phyloP scores from a whole-genome alignment of 2,888 invertebrate species.

The Ditula angustiorana region DNA sequence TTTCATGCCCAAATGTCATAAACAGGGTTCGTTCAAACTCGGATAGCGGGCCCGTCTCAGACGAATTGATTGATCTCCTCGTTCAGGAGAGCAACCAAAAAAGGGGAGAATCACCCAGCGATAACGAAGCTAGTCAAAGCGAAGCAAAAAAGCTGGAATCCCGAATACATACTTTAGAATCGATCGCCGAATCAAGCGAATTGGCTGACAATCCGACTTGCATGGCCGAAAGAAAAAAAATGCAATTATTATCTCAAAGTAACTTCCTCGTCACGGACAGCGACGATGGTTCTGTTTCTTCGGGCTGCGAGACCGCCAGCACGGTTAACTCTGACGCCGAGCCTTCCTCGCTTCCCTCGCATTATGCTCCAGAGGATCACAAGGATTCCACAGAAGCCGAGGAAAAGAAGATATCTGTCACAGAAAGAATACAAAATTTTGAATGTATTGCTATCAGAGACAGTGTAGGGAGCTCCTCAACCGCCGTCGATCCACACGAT shows the following conservation, averaged over 20 bases:
- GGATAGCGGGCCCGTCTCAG: conserved; percentile 58
- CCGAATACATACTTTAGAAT: conserved; percentile 61
- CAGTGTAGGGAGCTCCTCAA: conserved; percentile 57
- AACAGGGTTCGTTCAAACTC: conserved; percentile 66
- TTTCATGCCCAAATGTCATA: conserved; percentile 77
- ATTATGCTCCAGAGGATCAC: conserved; percentile 73
- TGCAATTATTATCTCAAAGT: conserved; percentile 67
- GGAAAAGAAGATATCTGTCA: conserved; percentile 65
- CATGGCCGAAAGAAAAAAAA: conserved; percentile 58
- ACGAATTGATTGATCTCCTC: conserved; percentile 67
- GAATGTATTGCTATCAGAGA: conserved; percentile 53
- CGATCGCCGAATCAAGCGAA: conserved; percentile 73
- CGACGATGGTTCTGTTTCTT: conserved; percentile 91
- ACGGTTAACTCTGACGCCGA: conserved; percentile 88
- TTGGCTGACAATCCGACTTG: conserved; percentile 56
- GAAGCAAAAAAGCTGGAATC: conserved; percentile 59
- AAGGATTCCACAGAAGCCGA: conserved; percentile 66
- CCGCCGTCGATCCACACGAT: conserved; percentile 52
- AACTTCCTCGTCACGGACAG: conserved; percentile 87
- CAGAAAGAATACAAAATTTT: conserved; percentile 56
- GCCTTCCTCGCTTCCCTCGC: conserved; percentile 77
- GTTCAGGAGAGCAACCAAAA: conserved; percentile 65
- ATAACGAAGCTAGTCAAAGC: conserved; percentile 65
- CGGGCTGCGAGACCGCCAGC: conserved; percentile 92
- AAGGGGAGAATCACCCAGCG: conserved; percentile 44